phyloP scores from a whole-genome alignment of 2,888 invertebrate species.

The Quadriops clusia region DNA sequence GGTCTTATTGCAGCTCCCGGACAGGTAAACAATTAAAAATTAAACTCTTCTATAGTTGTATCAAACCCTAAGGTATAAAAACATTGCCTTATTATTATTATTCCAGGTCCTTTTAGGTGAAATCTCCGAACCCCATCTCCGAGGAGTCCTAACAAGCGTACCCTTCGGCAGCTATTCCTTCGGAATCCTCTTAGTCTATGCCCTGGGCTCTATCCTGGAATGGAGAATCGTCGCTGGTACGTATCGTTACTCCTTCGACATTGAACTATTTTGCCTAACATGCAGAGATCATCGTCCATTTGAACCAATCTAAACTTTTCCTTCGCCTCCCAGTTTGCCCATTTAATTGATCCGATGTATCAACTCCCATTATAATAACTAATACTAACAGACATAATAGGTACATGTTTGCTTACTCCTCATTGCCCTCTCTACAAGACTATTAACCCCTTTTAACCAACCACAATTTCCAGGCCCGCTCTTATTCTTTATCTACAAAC shows the following conservation, averaged over 20 bases:
- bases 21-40: constrained; percentile 42
- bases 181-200: constrained; percentile 63
- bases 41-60: constrained; percentile 5
- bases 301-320: no score
- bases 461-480: no score
- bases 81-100: not conserved
- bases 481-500: no score
- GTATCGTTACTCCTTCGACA: constrained; percentile 26
- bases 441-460: no score
- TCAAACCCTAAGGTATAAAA: constrained; percentile 4
- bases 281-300: no score
- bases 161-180: constrained; percentile 63
- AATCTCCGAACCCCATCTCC: constrained; percentile 58
- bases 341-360: no score
- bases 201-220: constrained; percentile 52
- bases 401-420: no score
- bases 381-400: no score
- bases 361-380: no score
- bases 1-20: constrained; percentile 63
- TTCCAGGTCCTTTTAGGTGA: constrained; percentile 63
- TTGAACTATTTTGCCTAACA: no score
- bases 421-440: no score
- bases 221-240: constrained; percentile 58
- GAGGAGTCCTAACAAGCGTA: constrained; percentile 57
- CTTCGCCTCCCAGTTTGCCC: no score